phyloP scores from a whole-genome alignment of 1,140 invertebrate species.

The Ectropis grisescens region DNA sequence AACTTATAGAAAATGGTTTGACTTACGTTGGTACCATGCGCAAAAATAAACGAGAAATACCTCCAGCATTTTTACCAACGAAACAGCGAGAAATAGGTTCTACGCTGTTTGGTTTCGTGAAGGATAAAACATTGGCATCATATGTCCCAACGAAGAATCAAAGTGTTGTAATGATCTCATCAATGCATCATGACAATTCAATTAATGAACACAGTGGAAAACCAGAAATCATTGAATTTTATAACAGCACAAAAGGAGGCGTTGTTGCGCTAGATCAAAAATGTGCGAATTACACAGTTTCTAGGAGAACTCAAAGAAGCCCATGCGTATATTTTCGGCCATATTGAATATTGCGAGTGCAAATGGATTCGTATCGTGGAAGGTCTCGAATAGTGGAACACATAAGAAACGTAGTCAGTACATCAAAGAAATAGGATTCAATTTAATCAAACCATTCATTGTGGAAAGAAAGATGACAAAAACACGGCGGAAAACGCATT shows the following conservation, averaged over 20 bases:
- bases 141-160: slow-evolving; percentile 29
- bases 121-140: slow-evolving; percentile 18
- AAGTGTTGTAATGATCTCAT: slow-evolving; percentile 20
- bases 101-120: slow-evolving; percentile 23
- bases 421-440: too few relatives aligned
- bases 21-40: too few relatives aligned
- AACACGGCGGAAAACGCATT: too few relatives aligned
- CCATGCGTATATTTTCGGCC: slow-evolving; percentile 28
- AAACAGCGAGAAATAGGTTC: slow-evolving; percentile 5
- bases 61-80: too few relatives aligned
- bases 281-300: too few relatives aligned
- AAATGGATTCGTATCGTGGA: slow-evolving; percentile 13
- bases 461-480: background rate
- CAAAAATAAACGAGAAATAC: too few relatives aligned
- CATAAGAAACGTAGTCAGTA: slow-evolving; percentile 1
- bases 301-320: too few relatives aligned
- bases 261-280: too few relatives aligned
- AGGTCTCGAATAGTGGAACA: slow-evolving; percentile 4
- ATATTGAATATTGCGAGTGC: slow-evolving; percentile 29
- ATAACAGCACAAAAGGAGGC: too few relatives aligned
- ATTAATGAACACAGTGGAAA: slow-evolving; percentile 6
- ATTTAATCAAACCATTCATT: too few relatives aligned
- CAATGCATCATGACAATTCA: slow-evolving; percentile 35
- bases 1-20: too few relatives aligned
- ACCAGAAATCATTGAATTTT: too few relatives aligned